These are phyloP conservation scores for Microctonus brassicae DNA, from an alignment of 2,888 invertebrate genomes.

Conservation along the genomic window DNA sequence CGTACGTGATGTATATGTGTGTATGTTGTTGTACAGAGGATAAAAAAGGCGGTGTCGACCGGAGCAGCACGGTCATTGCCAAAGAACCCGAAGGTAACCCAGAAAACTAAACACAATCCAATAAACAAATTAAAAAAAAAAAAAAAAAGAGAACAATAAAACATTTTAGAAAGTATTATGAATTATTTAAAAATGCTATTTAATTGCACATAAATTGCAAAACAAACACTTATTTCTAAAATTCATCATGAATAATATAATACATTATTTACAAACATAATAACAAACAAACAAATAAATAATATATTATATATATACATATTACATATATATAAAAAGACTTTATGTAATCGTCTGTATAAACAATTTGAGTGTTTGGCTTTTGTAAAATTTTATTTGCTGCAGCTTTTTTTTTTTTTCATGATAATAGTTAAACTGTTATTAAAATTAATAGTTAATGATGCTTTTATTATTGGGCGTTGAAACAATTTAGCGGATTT, in stretches of 20 bases:
- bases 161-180: neutral
- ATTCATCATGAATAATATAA: neutral
- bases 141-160: conserved; percentile 17
- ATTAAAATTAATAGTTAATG: neutral
- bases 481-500: conserved; percentile 7
- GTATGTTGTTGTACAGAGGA: conserved; percentile 82
- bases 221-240: neutral
- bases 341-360: neutral
- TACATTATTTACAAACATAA: too few species aligned
- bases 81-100: conserved; percentile 90
- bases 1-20: conserved; percentile 71
- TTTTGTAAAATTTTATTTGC: neutral
- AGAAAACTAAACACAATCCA: conserved; percentile 56
- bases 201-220: conserved; percentile 1
- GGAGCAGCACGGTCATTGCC: conserved; percentile 93
- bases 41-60: conserved; percentile 93
- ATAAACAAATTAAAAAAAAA: conserved; percentile 24
- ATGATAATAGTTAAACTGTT: neutral
- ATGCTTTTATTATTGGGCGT: conserved; percentile 13
- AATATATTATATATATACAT: too few species aligned
- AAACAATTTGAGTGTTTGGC: neutral
- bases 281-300: neutral
- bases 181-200: neutral
- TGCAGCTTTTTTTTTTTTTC: neutral
- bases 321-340: too few species aligned